Evolutionary conservation across 2,888 invertebrate species (phyloP).

Genomic region (Emesis russula): DNA sequence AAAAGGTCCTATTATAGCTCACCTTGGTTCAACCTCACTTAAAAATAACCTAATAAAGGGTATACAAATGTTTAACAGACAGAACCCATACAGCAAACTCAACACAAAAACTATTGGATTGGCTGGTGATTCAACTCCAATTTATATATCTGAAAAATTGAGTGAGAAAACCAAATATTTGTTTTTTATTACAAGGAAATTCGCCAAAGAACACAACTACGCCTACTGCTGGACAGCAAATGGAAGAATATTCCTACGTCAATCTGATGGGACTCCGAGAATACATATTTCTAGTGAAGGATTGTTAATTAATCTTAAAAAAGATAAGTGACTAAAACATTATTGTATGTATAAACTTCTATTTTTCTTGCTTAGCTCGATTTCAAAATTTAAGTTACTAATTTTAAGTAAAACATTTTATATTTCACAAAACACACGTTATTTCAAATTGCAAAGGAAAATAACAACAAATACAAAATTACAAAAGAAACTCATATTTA

Average conservation of each 20-base stretch:
- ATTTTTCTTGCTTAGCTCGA: no score
- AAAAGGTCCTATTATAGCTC: not conserved
- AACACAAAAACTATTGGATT: not conserved
- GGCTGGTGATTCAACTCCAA: not conserved
- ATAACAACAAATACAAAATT: no score
- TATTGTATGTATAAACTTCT: no score
- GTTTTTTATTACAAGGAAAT: not conserved
- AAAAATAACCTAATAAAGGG: not conserved
- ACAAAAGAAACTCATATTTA: no score
- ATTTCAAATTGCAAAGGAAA: no score
- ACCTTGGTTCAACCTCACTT: not conserved
- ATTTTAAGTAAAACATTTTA: no score
- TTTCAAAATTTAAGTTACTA: no score
- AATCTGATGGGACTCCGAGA: not conserved
- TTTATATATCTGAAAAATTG: not conserved
- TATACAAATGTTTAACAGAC: not conserved
- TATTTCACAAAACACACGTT: no score
- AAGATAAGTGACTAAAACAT: no score
- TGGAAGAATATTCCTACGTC: not conserved
- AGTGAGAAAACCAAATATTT: constrained; percentile 5
- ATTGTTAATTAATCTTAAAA: no score
- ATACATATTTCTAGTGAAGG: no score
- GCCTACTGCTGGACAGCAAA: not conserved
- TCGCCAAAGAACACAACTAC: not conserved
- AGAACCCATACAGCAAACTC: not conserved